Evolutionary conservation across 2,113 vertebrate genomes (phyloP).

Genomic region (Entelurus aequoreus): DNA sequence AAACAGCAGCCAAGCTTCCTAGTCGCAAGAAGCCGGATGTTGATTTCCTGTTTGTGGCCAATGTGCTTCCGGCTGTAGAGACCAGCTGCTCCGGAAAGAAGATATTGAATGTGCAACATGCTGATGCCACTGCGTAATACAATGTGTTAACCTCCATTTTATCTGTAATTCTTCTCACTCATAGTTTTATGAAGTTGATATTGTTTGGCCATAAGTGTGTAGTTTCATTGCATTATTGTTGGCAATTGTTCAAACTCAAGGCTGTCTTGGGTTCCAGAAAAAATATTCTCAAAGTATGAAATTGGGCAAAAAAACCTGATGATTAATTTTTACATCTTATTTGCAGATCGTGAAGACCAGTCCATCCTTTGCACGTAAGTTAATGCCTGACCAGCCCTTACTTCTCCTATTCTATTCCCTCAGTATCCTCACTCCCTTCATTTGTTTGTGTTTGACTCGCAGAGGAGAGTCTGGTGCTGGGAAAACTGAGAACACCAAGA

Average conservation of each 20-base stretch:
- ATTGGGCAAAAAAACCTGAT: neutral
- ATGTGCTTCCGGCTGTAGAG: slow-evolving; percentile 49
- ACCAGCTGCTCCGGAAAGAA: slow-evolving; percentile 35
- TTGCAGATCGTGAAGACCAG: slow-evolving; percentile 94
- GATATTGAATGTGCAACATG: neutral
- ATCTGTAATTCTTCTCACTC: too few relatives aligned
- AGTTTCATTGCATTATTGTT: too few relatives aligned
- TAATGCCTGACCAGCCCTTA: neutral
- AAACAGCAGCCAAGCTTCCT: slow-evolving; percentile 19
- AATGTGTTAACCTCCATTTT: too few relatives aligned
- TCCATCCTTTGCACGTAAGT: slow-evolving; percentile 99
- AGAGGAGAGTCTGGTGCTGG: slow-evolving; percentile 98
- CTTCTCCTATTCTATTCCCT: neutral
- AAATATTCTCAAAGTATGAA: too few relatives aligned
- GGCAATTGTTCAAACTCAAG: too few relatives aligned
- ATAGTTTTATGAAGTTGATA: too few relatives aligned
- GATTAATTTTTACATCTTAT: slow-evolving; percentile 10
- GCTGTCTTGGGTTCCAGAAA: too few relatives aligned
- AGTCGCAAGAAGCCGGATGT: slow-evolving; percentile 59
- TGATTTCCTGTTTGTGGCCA: slow-evolving; percentile 62
- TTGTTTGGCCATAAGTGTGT: too few relatives aligned
- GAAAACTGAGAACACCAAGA: slow-evolving; percentile 98
- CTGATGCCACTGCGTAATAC: neutral
- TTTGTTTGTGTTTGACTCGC: neutral
- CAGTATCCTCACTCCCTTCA: neutral